Base-by-base conservation (phyloP, 2,888 invertebrate species). In the Acrobasis consociella region DNA sequence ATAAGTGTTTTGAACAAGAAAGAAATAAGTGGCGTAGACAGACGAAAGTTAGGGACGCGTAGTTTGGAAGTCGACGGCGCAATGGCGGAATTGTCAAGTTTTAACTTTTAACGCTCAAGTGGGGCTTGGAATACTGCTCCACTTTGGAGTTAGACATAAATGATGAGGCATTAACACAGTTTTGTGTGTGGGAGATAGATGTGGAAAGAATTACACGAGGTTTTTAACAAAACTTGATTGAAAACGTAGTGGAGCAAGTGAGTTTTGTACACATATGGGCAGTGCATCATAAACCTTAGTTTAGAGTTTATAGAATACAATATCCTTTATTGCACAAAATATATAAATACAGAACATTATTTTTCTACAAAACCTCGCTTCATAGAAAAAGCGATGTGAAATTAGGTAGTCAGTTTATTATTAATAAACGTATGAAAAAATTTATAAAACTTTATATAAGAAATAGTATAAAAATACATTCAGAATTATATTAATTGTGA, bases 71-170 rank as follows among this genome's bases (percentile, higher is more conserved):
- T 56, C 17, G 42, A 22, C 55, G 22, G 38, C 56, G 56, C 22
- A 56, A 56, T 56, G 56, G 56, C 56, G 42, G 42, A 55, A 56
- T 56, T 56, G 56, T 56, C 38, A 56, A 56, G 56, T 56, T 56
- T 56, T n/a, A n/a, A 46, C 46, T 11, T 31, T 15, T 10, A 39
- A 55, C 53, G 53, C 37, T 16, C 38, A 42, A 56, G 56, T 56
- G 22, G 42, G 42, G 56, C 56, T 55, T 52, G 15, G 16, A 22
- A 42, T 42, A 42, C 56, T 46, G 10, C n/a, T 46, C 42, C 15
- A 56, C 16, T 56, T 56, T 17, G 2, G 17, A 42, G 15, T 42
- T 17, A 17, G 42, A 42, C 42, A 46, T 46, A 56, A 56, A 42
- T 42, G 10, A 22, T 17, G 56, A 46, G 42, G 42, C 22, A 17